Percentiles rank a stretch among this genome's conserved stretches.
These are phyloP conservation scores for Synaphobranchus kaupii DNA, from an alignment of 2,797 vertebrate species.

Conservation along the genomic window DNA sequence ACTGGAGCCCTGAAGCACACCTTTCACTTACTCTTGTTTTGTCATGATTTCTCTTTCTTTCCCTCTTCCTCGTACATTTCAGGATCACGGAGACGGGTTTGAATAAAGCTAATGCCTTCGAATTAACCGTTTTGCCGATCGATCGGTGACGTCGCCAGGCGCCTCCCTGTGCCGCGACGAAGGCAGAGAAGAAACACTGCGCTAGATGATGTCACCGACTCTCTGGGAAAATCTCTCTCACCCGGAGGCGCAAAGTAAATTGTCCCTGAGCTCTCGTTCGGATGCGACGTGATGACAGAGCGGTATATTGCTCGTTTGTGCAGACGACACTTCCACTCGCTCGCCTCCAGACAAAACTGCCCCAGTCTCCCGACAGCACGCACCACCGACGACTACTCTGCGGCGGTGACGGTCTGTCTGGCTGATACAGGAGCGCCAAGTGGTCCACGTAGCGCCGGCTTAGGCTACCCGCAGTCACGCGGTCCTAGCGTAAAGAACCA, in stretches of 20 bases:
- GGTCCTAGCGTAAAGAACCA: conserved; percentile 24
- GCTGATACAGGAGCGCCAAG: neutral
- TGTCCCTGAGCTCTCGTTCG: conserved; percentile 40
- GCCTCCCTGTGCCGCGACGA: neutral
- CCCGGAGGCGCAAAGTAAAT: conserved; percentile 32
- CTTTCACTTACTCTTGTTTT: conserved; percentile 13
- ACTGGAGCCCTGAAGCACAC: conserved; percentile 16
- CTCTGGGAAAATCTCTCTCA: neutral
- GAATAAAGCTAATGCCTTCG: conserved; percentile 33
- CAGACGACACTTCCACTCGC: neutral
- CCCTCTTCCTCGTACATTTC: conserved; percentile 58
- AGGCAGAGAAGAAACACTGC: neutral
- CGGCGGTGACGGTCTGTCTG: neutral
- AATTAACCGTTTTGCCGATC: conserved; percentile 44
- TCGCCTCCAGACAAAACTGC: neutral
- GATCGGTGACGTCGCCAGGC: conserved; percentile 39
- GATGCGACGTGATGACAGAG: conserved; percentile 40
- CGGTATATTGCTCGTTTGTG: neutral
- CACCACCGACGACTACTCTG: neutral
- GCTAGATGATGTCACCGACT: neutral
- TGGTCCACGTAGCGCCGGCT: neutral
- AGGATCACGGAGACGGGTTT: conserved; percentile 44
- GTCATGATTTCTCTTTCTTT: conserved; percentile 37
- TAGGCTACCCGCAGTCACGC: conserved; percentile 17
- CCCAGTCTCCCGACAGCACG: neutral